Percentiles rank a stretch among this genome's conserved stretches.
These are phyloP conservation scores for Julus scanicus DNA, from an alignment of 2,888 invertebrate genomes.

Conservation along the genomic window DNA sequence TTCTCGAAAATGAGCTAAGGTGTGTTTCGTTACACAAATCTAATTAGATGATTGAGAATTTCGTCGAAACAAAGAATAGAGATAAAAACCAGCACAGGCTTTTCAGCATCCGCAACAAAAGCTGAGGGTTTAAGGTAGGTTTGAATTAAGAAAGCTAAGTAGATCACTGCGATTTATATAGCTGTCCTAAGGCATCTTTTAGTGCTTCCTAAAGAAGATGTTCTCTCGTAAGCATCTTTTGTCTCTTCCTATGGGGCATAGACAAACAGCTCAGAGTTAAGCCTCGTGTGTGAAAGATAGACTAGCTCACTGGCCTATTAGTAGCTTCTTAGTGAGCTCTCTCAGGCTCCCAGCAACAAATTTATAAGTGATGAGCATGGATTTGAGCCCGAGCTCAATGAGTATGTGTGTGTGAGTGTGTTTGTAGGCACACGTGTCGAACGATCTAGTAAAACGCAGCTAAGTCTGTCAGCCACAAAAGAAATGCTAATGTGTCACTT, in stretches of 20 bases:
- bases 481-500: constrained; percentile 54
- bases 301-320: constrained; percentile 43
- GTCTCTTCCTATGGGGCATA: not conserved
- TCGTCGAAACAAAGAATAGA: not conserved
- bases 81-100: not conserved
- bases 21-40: not conserved
- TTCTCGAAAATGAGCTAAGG: not conserved
- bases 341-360: constrained; percentile 41
- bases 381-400: constrained; percentile 47
- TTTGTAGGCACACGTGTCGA: constrained; percentile 31
- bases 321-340: constrained; percentile 44
- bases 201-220: not conserved
- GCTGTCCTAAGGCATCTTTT: not conserved
- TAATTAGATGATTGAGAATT: not conserved
- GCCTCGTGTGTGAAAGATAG: not conserved
- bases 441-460: constrained; percentile 12
- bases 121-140: not conserved
- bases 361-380: constrained; percentile 51
- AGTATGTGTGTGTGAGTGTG: not conserved
- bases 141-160: constrained; percentile 2
- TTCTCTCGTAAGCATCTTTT: not conserved
- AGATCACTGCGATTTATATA: not conserved
- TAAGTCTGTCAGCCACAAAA: constrained; percentile 50
- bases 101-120: not conserved
- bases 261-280: not conserved